Percentiles rank a stretch among this genome's conserved stretches.
Evolutionary conservation across 2,888 invertebrate genomes (phyloP).

Genomic region (Trypoxylon attenuatum): DNA sequence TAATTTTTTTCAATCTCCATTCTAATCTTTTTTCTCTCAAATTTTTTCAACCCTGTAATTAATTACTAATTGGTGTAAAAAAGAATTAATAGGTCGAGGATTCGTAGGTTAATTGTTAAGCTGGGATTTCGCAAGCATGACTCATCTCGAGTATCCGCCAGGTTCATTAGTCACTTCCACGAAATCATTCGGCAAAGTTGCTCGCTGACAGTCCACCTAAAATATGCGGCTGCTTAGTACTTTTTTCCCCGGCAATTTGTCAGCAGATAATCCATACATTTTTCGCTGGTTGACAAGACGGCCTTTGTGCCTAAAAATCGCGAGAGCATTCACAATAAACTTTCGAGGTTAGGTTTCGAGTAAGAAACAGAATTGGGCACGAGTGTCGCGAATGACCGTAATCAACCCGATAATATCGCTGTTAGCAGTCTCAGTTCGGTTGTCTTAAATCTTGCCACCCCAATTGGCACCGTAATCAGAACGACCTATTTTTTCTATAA

Average conservation of each 20-base stretch:
- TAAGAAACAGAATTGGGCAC: neutral
- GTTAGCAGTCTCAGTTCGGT: slow-evolving; percentile 36
- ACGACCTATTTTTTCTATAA: too few relatives aligned
- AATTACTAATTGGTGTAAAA: too few relatives aligned
- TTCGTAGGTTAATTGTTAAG: too few relatives aligned
- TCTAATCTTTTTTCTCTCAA: too few relatives aligned
- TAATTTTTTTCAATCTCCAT: too few relatives aligned
- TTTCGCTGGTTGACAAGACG: too few relatives aligned
- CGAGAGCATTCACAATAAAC: neutral
- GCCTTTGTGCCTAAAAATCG: too few relatives aligned
- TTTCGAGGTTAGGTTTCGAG: neutral
- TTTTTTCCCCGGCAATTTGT: slow-evolving; percentile 18
- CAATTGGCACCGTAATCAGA: slow-evolving; percentile 44
- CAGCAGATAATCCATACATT: slow-evolving; percentile 19
- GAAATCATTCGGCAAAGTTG: slow-evolving; percentile 12
- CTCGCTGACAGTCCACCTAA: slow-evolving; percentile 25
- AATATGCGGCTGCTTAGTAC: slow-evolving; percentile 17
- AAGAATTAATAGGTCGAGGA: too few relatives aligned
- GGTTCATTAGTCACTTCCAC: slow-evolving; percentile 25
- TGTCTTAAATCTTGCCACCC: slow-evolving; percentile 35
- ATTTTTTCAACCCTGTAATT: too few relatives aligned
- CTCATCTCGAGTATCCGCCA: slow-evolving; percentile 13
- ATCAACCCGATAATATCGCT: slow-evolving; percentile 28
- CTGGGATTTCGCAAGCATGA: slow-evolving; percentile 18
- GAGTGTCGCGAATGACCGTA: neutral